phyloP scores from a whole-genome alignment of 2,113 vertebrate genomes.

The Grantiella picta region DNA sequence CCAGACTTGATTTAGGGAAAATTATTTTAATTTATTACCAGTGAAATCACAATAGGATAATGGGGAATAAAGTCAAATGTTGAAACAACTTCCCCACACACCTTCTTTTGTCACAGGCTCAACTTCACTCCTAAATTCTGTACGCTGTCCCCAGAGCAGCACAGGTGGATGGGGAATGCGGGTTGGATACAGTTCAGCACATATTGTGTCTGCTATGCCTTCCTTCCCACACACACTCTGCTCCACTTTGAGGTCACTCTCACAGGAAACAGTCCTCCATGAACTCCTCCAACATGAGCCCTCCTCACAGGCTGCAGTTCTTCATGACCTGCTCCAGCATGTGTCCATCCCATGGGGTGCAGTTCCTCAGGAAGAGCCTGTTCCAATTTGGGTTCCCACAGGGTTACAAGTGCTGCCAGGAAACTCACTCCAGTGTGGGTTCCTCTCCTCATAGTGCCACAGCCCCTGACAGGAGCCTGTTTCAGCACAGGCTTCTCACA shows the following conservation, averaged over 20 bases:
- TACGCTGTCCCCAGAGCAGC: accelerated
- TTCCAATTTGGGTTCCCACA: not conserved
- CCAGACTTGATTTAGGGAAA: not conserved
- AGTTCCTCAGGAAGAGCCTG: not conserved
- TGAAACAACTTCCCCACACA: accelerated
- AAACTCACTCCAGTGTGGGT: not conserved
- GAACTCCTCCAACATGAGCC: not conserved
- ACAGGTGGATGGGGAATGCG: not conserved
- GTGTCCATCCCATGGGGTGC: not conserved
- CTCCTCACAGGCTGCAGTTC: not conserved
- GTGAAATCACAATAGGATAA: not conserved
- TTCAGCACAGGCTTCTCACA: accelerated
- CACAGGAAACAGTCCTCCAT: not conserved
- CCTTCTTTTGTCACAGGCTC: not conserved
- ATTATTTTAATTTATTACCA: not conserved
- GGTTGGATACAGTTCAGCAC: not conserved
- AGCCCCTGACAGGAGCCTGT: not conserved
- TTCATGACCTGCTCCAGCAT: not conserved
- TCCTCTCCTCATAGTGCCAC: accelerated
- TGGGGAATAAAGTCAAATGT: not conserved
- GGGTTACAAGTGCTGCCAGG: not conserved
- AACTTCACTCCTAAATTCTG: not conserved
- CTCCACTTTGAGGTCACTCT: not conserved
- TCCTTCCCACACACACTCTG: not conserved
- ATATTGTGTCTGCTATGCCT: accelerated